Evolutionary conservation across 1,140 invertebrate genomes (phyloP).

Genomic region (fruit fly (Drosophila melanogaster)): Release_6_plus_ISO1_MT NT_037436.4:18694001-18694500

Average conservation of each 20-base stretch:
- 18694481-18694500: conserved; percentile 30
- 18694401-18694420: not conserved
- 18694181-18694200: conserved; percentile 7
- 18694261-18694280: conserved; percentile 16
- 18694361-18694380: conserved; percentile 2
- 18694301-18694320: conserved; percentile 1
- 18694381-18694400: not conserved
- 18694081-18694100: no score
- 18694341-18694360: not conserved
- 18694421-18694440: conserved; percentile 6
- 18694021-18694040: no score
- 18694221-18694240: not conserved
- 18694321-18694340: conserved; percentile 24
- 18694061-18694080: no score
- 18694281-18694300: not conserved
- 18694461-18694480: conserved; percentile 53
- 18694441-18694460: conserved; percentile 56
- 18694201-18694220: conserved; percentile 5
- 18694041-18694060: no score
- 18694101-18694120: no score
- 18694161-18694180: no score
- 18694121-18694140: no score
- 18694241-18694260: not conserved
- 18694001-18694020: no score
- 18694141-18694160: no score